phyloP scores from a whole-genome alignment of 2,888 invertebrate species.

The Sarcophaga carnaria region DNA sequence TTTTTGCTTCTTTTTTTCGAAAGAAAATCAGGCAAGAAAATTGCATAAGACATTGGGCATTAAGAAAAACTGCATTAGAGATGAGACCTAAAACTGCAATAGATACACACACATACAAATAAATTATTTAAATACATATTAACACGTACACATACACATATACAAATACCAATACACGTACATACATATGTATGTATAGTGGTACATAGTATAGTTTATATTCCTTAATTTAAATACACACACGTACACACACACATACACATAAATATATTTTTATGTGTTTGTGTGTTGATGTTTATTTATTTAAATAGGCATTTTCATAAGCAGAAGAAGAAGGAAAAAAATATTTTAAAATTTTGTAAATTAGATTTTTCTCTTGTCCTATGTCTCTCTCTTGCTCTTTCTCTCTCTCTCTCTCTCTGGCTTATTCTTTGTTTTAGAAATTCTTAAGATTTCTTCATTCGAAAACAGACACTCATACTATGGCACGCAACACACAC shows the following conservation, averaged over 20 bases:
- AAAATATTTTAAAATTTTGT: no score
- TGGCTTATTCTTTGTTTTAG: no score
- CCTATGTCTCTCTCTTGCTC: background rate
- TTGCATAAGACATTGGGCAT: conserved; percentile 53
- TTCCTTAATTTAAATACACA: background rate
- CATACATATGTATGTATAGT: no score
- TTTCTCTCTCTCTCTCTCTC: no score
- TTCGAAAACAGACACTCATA: no score
- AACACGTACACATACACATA: background rate
- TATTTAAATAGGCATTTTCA: no score
- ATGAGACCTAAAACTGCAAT: conserved; percentile 22
- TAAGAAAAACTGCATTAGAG: conserved; percentile 48
- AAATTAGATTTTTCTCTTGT: no score
- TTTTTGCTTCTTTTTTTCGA: background rate
- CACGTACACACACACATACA: background rate
- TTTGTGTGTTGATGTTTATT: background rate
- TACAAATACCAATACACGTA: no score
- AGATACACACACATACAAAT: conserved; percentile 14
- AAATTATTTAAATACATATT: background rate
- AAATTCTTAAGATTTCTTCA: no score
- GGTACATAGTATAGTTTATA: background rate
- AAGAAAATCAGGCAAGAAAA: conserved; percentile 56
- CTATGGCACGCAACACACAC: no score
- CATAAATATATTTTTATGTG: background rate
- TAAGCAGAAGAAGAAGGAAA: no score